These are phyloP conservation scores for Silurus glanis DNA, from an alignment of 2,113 vertebrate species.

Conservation along the genomic window DNA sequence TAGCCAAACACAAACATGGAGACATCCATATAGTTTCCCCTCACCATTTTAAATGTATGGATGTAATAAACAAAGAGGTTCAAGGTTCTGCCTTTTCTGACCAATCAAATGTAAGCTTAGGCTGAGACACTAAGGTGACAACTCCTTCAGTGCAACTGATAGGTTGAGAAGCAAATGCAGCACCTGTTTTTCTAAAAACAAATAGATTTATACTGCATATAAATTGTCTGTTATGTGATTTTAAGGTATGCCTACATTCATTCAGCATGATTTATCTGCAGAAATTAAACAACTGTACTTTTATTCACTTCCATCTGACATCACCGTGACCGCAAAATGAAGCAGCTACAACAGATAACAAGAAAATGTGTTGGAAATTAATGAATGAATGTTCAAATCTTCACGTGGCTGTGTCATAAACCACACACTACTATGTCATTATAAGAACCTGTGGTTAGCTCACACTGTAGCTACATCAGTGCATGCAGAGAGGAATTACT, in stretches of 20 bases:
- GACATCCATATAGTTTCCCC: no score
- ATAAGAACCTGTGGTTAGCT: not conserved
- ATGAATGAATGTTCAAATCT: not conserved
- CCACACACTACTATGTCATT: not conserved
- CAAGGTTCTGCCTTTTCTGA: not conserved
- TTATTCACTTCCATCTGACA: slow-evolving; percentile 31
- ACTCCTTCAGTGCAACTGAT: not conserved
- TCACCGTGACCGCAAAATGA: not conserved
- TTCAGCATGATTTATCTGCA: not conserved
- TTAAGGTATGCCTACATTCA: slow-evolving; percentile 12
- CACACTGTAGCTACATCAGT: not conserved
- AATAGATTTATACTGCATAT: not conserved
- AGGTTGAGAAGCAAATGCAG: not conserved
- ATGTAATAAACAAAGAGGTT: not conserved
- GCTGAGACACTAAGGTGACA: not conserved
- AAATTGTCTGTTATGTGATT: slow-evolving; percentile 34
- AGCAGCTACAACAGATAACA: not conserved
- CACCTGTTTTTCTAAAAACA: not conserved
- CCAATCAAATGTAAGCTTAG: not conserved
- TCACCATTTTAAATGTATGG: not conserved
- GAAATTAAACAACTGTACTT: slow-evolving; percentile 39
- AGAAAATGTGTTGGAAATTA: not conserved
- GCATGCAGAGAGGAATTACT: not conserved
- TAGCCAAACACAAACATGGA: not conserved
- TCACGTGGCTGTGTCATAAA: not conserved